Evolutionary conservation across 23 tunicate genomes (phyloP).

Genomic region (Clavelina lepadiformis): DNA sequence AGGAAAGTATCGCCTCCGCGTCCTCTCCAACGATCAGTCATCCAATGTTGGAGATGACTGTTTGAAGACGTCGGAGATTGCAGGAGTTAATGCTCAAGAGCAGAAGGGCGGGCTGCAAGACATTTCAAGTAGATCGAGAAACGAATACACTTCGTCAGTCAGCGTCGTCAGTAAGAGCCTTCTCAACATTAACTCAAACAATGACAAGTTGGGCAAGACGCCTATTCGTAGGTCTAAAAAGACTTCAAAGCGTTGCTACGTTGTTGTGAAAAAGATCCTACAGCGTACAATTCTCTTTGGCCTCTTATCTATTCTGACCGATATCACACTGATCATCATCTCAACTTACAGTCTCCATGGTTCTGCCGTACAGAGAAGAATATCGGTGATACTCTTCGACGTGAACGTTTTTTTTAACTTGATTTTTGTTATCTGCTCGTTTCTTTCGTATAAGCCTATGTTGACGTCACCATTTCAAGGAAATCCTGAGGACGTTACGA

Average conservation of each 20-base stretch:
- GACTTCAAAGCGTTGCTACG: neutral
- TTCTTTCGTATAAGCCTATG: conserved; percentile 7
- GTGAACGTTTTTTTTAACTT: conserved; percentile 14
- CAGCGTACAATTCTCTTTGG: conserved; percentile 2
- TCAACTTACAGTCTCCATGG: neutral
- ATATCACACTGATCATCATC: conserved; percentile 1
- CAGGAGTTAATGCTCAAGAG: too few relatives aligned
- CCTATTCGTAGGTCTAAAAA: neutral
- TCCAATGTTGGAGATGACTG: neutral
- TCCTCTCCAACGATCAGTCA: neutral
- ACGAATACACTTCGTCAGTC: neutral
- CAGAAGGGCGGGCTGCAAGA: too few relatives aligned
- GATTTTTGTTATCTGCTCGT: conserved; percentile 7
- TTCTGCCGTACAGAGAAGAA: conserved; percentile 1
- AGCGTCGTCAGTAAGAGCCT: too few relatives aligned
- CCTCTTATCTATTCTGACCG: neutral
- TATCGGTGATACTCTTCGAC: conserved; percentile 10
- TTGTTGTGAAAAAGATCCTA: conserved; percentile 3
- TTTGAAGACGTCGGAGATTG: neutral
- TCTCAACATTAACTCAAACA: too few relatives aligned
- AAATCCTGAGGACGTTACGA: too few relatives aligned
- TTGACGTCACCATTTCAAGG: conserved; percentile 19
- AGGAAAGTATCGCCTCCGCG: too few relatives aligned
- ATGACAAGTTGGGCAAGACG: too few relatives aligned
- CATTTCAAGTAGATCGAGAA: neutral